Base-by-base conservation (phyloP, 2,797 vertebrate genomes). In the Sparus aurata region DNA sequence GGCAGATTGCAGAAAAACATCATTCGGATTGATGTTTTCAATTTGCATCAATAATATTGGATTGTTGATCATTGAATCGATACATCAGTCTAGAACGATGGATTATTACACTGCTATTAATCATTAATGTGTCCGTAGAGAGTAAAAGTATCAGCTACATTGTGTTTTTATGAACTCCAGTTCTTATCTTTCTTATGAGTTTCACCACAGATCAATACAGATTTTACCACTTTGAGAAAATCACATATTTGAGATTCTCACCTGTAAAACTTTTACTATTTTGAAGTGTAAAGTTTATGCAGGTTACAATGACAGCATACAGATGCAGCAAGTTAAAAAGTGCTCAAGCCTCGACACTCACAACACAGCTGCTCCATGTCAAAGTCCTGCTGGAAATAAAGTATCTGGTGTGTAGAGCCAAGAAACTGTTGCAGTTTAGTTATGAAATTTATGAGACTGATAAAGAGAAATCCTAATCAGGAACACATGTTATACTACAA, bases 301-400 rank as follows among this genome's bases (percentile, higher is more conserved):
- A 72, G 76, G 69, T 82, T 88, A 62, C 80, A 75, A 73, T 86
- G 70, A 84, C 75, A 72, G 77, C 67, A 54, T 53, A 46, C 82
- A 84, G 74, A 87, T 65, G 71, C 52, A 64, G 41, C 63, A 61
- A 71, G 41, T 83, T 76, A 52, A 73, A 72, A 70, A 57, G 54
- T 45, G 74, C 61, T 69, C 30, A 43, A 76, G 62, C 65, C 25
- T 71, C 52, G 6, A 66, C 13, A 2, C 72, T 77, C 77, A 83
- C 68, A 80, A 43, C 71, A 84, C 92, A 93, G 92, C 92, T 91
- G 90, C 79, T 88, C 52, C 58, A 23, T 76, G 87, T 92, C 87
- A 76, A 72, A 84, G 72, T 65, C 67, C 15, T 30, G 53, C 66
- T 87, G 69, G 86, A 92, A 79, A 82, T 87, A 72, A 90, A 83